Evolutionary conservation across 2,113 vertebrate species (phyloP).

Genomic region (Prionailurus viverrinus): DNA sequence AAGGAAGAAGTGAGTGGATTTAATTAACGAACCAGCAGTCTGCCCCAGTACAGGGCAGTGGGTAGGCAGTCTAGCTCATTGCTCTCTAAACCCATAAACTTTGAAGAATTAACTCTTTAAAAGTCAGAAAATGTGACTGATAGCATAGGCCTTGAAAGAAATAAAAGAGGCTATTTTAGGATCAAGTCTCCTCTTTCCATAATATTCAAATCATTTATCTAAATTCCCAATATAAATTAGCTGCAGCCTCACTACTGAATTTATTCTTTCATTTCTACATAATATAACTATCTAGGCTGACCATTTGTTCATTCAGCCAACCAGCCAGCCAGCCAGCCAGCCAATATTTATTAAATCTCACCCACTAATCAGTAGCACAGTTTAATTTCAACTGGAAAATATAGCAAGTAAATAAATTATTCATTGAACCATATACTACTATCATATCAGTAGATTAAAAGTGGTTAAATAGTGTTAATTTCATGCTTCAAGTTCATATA

Average conservation of each 20-base stretch:
- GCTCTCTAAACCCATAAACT: background rate
- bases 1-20: background rate
- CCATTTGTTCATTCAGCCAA: background rate
- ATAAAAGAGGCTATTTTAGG: background rate
- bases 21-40: background rate
- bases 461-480: background rate
- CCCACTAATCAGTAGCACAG: background rate
- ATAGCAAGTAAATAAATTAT: background rate
- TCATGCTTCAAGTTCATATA: background rate
- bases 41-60: background rate
- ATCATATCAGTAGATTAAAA: background rate
- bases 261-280: background rate
- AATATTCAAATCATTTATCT: background rate
- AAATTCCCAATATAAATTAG: background rate
- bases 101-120: background rate
- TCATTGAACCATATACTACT: background rate
- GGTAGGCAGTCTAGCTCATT: background rate
- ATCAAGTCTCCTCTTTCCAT: background rate
- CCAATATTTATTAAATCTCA: background rate
- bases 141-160: background rate
- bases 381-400: background rate
- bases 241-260: background rate
- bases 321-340: background rate
- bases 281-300: background rate
- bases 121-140: background rate